Conservation (phyloP, 1,140 invertebrate species). For the Coelopa frigida region DNA sequence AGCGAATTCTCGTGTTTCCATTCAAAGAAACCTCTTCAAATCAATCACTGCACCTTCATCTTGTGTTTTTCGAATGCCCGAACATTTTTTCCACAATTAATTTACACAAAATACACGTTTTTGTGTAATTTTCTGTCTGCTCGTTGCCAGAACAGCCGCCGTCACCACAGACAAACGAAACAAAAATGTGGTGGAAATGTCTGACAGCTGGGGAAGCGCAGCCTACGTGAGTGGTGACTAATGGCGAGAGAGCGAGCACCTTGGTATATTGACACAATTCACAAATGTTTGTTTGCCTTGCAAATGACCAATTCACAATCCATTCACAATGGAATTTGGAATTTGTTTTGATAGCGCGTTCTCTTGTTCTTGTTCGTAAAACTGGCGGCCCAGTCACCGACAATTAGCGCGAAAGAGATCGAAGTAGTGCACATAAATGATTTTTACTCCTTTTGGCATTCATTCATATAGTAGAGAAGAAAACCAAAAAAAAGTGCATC, state of each 20-base stretch:
- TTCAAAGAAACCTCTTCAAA: no score
- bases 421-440: no score
- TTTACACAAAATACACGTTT: background rate
- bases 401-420: no score
- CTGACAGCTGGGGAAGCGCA: background rate
- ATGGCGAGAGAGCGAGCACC: no score
- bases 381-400: background rate
- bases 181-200: conserved; percentile 9
- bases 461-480: no score
- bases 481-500: no score
- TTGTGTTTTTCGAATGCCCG: background rate
- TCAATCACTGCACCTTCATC: background rate
- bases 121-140: background rate
- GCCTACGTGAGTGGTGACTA: background rate
- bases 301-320: background rate
- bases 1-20: no score
- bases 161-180: conserved; percentile 4
- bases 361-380: background rate
- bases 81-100: background rate
- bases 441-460: no score
- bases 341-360: conserved; percentile 9
- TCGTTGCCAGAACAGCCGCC: background rate
- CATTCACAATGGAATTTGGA: conserved; percentile 7
- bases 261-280: no score
- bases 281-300: background rate